These are phyloP conservation scores for Siniperca obscura DNA, from an alignment of 2,797 vertebrate genomes.

Conservation along the genomic window DNA sequence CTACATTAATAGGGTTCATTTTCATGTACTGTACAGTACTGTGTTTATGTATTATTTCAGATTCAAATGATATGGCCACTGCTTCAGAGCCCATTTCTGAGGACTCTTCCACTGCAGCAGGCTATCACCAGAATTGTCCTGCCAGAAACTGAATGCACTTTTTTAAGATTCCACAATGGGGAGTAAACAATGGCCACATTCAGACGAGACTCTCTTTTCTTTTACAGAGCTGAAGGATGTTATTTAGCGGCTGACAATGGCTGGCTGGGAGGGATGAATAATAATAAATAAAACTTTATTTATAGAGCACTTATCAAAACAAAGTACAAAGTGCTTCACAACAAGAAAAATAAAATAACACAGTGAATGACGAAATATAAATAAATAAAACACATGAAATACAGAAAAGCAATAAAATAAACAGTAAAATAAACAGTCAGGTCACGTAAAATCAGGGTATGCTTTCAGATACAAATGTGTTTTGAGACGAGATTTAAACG, in stretches of 20 bases:
- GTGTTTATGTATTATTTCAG: not conserved
- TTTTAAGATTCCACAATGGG: not conserved
- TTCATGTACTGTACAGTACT: not conserved
- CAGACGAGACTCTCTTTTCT: not conserved
- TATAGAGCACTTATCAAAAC: too few species aligned
- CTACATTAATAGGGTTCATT: not conserved
- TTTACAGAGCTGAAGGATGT: not conserved
- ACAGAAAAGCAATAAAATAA: too few species aligned
- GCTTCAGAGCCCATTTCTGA: not conserved
- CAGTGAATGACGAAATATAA: too few species aligned
- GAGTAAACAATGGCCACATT: not conserved
- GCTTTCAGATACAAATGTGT: too few species aligned
- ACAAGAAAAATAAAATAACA: too few species aligned
- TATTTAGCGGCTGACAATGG: not conserved
- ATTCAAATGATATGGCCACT: not conserved
- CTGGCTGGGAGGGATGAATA: not conserved
- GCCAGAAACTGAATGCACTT: not conserved
- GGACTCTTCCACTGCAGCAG: not conserved
- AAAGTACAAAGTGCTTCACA: too few species aligned
- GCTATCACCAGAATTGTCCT: not conserved
- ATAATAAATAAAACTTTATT: too few species aligned
- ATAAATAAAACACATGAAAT: too few species aligned
- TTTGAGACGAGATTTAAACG: too few species aligned
- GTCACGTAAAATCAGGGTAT: too few species aligned
- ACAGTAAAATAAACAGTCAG: too few species aligned